Percentiles rank a stretch among this genome's conserved stretches.
Evolutionary conservation across 2,113 vertebrate genomes (phyloP).

Genomic region (Dendrocopos noguchii): DNA sequence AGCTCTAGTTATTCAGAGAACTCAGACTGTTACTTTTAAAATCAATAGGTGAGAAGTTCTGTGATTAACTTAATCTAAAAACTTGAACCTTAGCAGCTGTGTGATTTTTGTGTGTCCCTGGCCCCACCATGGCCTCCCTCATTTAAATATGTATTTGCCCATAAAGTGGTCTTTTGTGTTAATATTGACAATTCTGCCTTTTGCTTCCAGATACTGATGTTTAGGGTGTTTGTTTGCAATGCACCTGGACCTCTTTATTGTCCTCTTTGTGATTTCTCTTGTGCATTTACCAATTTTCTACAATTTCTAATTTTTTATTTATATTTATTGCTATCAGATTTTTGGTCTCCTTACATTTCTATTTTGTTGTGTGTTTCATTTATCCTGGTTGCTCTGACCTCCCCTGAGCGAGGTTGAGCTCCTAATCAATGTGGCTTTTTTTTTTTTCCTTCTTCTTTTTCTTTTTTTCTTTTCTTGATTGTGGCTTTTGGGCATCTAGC

Average conservation of each 20-base stretch:
- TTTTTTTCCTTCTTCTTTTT: background rate
- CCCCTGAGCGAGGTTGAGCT: background rate
- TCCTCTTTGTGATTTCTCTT: background rate
- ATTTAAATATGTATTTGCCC: background rate
- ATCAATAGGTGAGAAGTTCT: background rate
- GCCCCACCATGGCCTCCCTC: background rate
- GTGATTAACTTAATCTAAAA: background rate
- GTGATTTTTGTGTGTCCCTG: background rate
- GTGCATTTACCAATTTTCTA: background rate
- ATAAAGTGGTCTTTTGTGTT: background rate
- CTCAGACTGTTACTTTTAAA: background rate
- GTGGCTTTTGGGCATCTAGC: slow-evolving; percentile 6
- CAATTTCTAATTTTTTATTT: background rate
- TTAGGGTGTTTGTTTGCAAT: background rate
- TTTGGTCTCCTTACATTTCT: background rate
- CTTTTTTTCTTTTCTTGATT: background rate
- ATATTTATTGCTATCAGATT: background rate
- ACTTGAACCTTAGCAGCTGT: background rate
- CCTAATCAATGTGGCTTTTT: background rate
- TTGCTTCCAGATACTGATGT: background rate
- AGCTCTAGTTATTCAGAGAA: background rate
- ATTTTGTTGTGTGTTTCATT: background rate
- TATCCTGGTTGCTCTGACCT: slow-evolving; percentile 8
- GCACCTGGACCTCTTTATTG: background rate
- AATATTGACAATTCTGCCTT: background rate